These are phyloP conservation scores for Tenrec ecaudatus DNA, from an alignment of 2,113 vertebrate genomes.

Conservation along the genomic window DNA sequence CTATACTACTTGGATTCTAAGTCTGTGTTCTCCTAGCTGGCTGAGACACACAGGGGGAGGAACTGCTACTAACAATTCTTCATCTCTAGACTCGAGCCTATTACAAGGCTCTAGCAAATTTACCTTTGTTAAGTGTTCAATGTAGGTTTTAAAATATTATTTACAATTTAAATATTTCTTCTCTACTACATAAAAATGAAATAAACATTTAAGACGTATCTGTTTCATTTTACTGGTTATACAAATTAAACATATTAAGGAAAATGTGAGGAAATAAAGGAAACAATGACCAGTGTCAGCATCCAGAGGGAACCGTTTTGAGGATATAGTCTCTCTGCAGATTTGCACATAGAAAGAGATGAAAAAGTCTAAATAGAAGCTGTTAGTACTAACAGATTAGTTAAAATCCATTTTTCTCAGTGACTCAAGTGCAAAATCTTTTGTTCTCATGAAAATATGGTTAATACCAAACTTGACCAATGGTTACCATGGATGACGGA, in stretches of 20 bases:
- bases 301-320: slow-evolving; percentile 20
- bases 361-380: too few species aligned
- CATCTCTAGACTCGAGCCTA: slow-evolving; percentile 15
- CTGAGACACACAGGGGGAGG: background rate
- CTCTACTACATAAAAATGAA: slow-evolving; percentile 31
- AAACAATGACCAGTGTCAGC: background rate
- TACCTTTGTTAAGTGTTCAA: background rate
- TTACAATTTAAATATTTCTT: slow-evolving; percentile 12
- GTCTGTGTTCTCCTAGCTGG: background rate
- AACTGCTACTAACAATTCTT: slow-evolving; percentile 12
- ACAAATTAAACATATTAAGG: slow-evolving; percentile 14
- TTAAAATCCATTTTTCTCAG: too few species aligned
- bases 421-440: too few species aligned
- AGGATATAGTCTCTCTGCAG: background rate
- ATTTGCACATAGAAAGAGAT: too few species aligned
- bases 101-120: slow-evolving; percentile 1
- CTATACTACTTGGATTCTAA: background rate
- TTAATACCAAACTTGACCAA: too few species aligned
- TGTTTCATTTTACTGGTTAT: slow-evolving; percentile 51
- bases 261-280: slow-evolving; percentile 58
- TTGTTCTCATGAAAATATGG: too few species aligned
- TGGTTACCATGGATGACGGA: too few species aligned
- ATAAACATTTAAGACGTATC: background rate
- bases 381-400: too few species aligned
- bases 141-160: background rate